phyloP scores from a whole-genome alignment of 1,140 invertebrate species.

The Oncopodura yosiiana region DNA sequence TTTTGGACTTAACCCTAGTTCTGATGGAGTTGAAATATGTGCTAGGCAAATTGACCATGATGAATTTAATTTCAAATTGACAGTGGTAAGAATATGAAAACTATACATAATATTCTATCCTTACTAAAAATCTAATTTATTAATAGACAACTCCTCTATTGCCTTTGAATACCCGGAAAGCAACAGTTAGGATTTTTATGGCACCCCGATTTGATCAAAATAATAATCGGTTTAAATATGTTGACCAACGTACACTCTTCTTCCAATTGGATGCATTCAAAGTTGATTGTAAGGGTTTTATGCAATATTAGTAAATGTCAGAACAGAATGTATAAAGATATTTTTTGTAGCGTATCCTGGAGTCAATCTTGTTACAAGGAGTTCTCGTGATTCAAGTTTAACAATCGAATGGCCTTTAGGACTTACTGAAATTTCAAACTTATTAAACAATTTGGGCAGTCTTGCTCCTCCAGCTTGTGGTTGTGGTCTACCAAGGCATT shows the following conservation, averaged over 20 bases:
- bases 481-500: constrained; percentile 48
- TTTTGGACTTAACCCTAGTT: no score
- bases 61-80: constrained; percentile 10
- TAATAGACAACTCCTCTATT: neutral
- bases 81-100: constrained; percentile 8
- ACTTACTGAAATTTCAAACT: constrained; percentile 24
- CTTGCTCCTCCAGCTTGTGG: no score
- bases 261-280: constrained; percentile 20
- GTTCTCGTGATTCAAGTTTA: neutral
- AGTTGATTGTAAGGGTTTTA: constrained; percentile 10
- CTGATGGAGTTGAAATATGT: constrained; percentile 9
- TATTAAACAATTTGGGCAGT: no score
- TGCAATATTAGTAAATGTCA: neutral
- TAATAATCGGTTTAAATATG: constrained; percentile 4
- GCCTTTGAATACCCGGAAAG: no score
- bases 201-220: constrained; percentile 10
- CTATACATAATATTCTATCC: neutral
- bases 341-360: constrained; percentile 1
- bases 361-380: constrained; percentile 1
- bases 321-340: neutral
- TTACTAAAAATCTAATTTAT: neutral
- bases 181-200: constrained; percentile 21
- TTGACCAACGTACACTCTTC: constrained; percentile 14
- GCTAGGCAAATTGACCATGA: constrained; percentile 14
- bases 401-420: constrained; percentile 2